Base-by-base conservation (phyloP, 2,797 vertebrate species). In the Pseudochaenichthys georgianus region DNA sequence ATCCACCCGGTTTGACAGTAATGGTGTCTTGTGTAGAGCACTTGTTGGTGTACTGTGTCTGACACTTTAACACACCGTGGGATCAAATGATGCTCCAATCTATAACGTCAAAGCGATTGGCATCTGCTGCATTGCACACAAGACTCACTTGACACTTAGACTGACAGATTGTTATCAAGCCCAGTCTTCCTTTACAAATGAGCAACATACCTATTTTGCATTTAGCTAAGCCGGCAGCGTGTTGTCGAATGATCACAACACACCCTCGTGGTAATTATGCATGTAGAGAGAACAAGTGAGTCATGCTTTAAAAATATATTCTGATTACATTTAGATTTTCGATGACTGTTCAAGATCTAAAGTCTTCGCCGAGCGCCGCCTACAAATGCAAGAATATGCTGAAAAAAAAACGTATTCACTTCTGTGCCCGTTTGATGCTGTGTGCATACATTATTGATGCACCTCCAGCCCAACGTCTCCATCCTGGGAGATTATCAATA, bases 381-480 rank as follows among this genome's bases (percentile, higher is more conserved):
- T 67, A n/a, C 63, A 21, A 69, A 87, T 66, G 55, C 67, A 68
- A 75, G 50, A 31, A 78, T 63, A 81, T 28, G 28, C 60, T 65
- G 19, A 12, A 17, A 65, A 58, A 65, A 60, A 73, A 59, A 58
- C 16, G 45, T 73, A 71, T 82, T 78, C 72, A 47, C 82, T 84
- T 81, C 75, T 52, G 51, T 51, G 78, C 73, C 80, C 52, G 73
- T 93, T 92, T 90, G 89, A 91, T 91, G 91, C 77, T 16, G 43
- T 81, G 85, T 82, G 71, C 77, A 88, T 95, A 75, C 89, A 95
- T 94, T 80, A 94, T 93, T 89, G 87, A 94, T 82, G 77, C 52
- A 15, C 67, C 77, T 77, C 63, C 70, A 64, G 64, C 67, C 13
- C 70, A 67, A 87, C 51, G 78, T 88, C 84, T 75, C 80, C 84